phyloP scores from a whole-genome alignment of 2,113 vertebrate genomes.

The Haemorhous mexicanus region DNA sequence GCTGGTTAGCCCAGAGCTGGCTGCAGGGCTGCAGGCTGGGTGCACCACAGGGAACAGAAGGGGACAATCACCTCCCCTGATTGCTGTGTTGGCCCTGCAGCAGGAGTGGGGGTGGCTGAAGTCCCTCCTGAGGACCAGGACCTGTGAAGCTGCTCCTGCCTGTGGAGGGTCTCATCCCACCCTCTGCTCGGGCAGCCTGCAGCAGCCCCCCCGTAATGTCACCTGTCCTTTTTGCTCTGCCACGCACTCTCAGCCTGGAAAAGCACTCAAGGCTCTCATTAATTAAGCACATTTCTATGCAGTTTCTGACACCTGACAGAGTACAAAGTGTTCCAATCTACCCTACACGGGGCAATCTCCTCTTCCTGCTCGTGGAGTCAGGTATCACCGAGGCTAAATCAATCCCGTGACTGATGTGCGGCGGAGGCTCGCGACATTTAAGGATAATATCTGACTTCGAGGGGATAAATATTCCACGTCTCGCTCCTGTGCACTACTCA shows the following conservation, averaged over 20 bases:
- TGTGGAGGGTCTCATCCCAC: neutral
- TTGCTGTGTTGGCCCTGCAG: neutral
- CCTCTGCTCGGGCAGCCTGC: neutral
- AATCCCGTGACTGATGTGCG: neutral
- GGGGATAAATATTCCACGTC: constrained; percentile 34
- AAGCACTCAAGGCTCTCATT: neutral
- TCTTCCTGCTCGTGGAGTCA: neutral
- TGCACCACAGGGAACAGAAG: fast-evolving
- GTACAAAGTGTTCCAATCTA: neutral
- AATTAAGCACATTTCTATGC: constrained; percentile 14
- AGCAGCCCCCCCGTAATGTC: neutral
- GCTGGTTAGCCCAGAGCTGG: neutral
- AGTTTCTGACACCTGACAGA: neutral
- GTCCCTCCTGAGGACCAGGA: neutral
- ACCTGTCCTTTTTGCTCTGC: neutral
- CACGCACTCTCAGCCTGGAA: neutral
- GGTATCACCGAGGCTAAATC: neutral
- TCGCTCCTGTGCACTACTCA: neutral
- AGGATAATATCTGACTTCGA: constrained; percentile 2
- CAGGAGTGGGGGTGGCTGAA: fast-evolving
- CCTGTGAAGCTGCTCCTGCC: neutral
- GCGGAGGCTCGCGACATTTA: neutral
- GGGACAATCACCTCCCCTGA: neutral
- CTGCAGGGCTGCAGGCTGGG: neutral
- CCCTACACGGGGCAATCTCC: neutral